Evolutionary conservation across 2,113 vertebrate genomes (phyloP).

Genomic region (Struthidea cinerea): DNA sequence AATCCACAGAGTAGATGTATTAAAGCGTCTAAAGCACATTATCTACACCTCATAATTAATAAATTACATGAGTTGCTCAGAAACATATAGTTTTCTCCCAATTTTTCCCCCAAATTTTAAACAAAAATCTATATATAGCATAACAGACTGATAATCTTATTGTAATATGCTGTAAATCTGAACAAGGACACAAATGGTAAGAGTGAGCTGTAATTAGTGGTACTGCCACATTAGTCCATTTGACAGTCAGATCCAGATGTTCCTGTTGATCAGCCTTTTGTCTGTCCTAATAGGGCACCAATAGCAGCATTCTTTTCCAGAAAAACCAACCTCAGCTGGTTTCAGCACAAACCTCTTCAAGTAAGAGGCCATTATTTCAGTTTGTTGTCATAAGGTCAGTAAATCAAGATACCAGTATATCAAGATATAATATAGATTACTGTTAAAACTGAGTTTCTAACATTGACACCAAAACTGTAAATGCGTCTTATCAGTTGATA

Average conservation of each 20-base stretch:
- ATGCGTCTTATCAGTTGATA: neutral
- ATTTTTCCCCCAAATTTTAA: neutral
- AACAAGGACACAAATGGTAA: neutral
- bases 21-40: neutral
- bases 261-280: slow-evolving; percentile 14
- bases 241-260: neutral
- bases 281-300: neutral
- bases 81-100: neutral
- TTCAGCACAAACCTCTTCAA: neutral
- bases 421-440: neutral
- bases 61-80: neutral
- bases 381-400: neutral
- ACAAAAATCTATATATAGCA: neutral
- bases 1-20: neutral
- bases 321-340: neutral
- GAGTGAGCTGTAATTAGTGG: neutral
- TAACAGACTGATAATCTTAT: neutral
- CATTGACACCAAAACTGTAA: neutral
- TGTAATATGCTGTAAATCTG: neutral
- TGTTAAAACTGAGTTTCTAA: neutral
- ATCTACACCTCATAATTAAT: neutral
- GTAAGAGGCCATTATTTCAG: neutral
- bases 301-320: neutral
- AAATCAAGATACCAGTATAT: neutral
- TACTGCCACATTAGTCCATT: neutral